Percentiles rank a stretch among this genome's conserved stretches.
phyloP scores from a whole-genome alignment of 2,888 invertebrate species.

The Cremastinae sp. region DNA sequence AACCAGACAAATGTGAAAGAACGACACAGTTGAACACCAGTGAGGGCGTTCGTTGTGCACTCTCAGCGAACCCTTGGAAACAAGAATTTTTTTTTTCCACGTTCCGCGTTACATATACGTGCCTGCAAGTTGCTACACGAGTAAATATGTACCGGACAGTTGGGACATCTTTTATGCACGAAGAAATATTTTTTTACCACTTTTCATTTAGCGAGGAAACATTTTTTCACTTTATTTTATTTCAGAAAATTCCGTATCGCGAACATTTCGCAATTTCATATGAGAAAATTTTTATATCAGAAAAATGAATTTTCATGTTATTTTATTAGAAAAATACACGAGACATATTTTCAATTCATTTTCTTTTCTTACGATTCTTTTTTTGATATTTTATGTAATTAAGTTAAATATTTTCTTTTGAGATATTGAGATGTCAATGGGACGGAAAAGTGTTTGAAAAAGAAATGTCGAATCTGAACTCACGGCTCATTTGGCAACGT shows the following conservation, averaged over 20 bases:
- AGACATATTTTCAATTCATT: no score
- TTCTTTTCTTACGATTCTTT: no score
- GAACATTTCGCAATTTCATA: no score
- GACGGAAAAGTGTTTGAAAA: no score
- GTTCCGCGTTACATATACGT: conserved; percentile 2
- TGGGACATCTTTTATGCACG: background rate
- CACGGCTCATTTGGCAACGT: background rate
- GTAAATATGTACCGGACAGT: background rate
- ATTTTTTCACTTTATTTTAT: no score
- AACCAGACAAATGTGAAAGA: conserved; percentile 31
- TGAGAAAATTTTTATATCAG: no score
- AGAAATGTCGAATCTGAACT: background rate
- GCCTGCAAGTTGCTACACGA: background rate
- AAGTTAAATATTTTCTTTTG: background rate
- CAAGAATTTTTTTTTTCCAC: conserved; percentile 12
- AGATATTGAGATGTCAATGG: no score
- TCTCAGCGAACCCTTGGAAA: conserved; percentile 19
- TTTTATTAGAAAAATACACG: no score
- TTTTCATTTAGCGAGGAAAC: no score
- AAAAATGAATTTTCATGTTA: no score
- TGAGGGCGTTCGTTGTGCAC: conserved; percentile 28
- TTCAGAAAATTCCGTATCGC: no score
- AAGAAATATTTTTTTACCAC: background rate
- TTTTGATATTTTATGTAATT: no score
- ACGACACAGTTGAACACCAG: conserved; percentile 13